Evolutionary conservation across 1,140 invertebrate genomes (phyloP).

Genomic region (Pinna nobilis): DNA sequence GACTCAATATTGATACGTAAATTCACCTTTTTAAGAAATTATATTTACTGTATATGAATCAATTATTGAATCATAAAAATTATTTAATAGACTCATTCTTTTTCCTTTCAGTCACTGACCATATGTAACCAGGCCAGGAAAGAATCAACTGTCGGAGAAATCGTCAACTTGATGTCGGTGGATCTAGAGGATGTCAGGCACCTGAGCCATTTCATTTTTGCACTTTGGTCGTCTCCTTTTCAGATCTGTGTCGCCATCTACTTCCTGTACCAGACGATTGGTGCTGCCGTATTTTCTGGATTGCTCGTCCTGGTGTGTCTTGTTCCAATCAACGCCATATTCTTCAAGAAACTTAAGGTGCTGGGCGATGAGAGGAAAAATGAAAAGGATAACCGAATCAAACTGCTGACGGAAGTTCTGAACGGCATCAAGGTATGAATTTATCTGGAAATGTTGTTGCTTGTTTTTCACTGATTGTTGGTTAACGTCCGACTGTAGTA

Average conservation of each 20-base stretch:
- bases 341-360: conserved; percentile 83
- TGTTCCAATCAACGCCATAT: conserved; percentile 84
- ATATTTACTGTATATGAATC: too few species aligned
- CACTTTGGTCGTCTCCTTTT: conserved; percentile 96
- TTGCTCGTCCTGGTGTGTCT: conserved; percentile 72
- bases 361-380: conserved; percentile 76
- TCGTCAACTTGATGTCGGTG: too few species aligned
- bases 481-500: too few species aligned
- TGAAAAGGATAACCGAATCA: too few species aligned
- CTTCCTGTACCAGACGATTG: conserved; percentile 88
- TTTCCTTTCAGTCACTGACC: conserved; percentile 57
- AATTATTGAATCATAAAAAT: too few species aligned
- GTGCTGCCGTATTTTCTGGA: conserved; percentile 66
- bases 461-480: too few species aligned
- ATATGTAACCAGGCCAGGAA: conserved; percentile 63
- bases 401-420: too few species aligned
- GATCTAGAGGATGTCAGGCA: conserved; percentile 70
- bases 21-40: too few species aligned
- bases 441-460: too few species aligned
- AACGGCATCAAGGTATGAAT: too few species aligned
- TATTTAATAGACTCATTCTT: too few species aligned
- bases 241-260: conserved; percentile 90
- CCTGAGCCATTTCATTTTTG: conserved; percentile 85
- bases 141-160: conserved; percentile 74
- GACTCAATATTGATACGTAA: too few species aligned